These are phyloP conservation scores for Sanderia malayensis DNA, from an alignment of 30 jellyfish, hydroid and myxozoan species.

Conservation along the genomic window DNA sequence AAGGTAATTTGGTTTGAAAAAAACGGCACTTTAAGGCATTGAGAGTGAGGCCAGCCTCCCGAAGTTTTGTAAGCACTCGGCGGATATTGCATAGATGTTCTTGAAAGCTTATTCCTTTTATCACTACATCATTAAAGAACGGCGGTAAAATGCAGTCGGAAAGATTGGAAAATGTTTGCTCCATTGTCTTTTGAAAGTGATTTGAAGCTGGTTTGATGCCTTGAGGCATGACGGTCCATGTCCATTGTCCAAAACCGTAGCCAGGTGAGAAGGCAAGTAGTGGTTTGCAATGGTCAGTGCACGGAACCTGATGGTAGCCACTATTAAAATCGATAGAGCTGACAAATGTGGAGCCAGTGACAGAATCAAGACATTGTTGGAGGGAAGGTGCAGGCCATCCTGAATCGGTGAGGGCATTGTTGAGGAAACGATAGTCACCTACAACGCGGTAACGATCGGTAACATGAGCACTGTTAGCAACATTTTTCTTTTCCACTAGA, in stretches of 20 bases:
- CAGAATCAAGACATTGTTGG: conserved; percentile 6
- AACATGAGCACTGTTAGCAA: too few species aligned
- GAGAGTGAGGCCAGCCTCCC: background rate
- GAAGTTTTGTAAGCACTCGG: background rate
- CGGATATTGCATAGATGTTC: background rate
- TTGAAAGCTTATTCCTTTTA: too few species aligned
- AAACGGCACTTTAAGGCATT: conserved; percentile 44
- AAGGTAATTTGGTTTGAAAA: conserved; percentile 13
- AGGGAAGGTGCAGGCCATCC: conserved; percentile 2
- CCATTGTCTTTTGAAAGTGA: background rate
- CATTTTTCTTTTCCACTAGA: too few species aligned
- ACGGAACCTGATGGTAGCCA: conserved; percentile 10
- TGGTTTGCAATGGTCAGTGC: background rate
- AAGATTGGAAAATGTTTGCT: background rate
- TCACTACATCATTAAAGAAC: too few species aligned
- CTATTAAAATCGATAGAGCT: too few species aligned
- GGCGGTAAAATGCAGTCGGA: conserved; percentile 1
- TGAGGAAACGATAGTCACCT: background rate
- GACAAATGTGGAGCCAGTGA: too few species aligned
- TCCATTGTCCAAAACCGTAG: conserved; percentile 3
- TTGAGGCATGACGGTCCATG: background rate
- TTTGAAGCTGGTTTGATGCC: background rate
- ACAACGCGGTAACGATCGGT: background rate
- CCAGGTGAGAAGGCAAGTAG: conserved; percentile 1
- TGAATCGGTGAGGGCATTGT: background rate